Conservation (phyloP, 1,140 invertebrate genomes). For the Drosophila pectinifera region DNA sequence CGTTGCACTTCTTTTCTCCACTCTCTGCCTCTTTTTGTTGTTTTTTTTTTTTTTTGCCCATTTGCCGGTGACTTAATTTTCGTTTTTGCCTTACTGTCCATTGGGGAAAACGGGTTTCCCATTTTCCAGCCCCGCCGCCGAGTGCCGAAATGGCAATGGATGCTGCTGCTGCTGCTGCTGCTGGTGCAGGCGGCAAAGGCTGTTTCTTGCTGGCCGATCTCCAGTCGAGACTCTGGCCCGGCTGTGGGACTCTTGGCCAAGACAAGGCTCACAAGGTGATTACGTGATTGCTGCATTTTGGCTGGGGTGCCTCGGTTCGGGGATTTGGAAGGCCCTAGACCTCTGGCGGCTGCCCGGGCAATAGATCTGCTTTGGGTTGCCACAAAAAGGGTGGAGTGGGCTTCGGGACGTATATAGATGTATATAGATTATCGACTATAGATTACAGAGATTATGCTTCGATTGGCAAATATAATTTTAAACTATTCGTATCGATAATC, state of each 20-base stretch:
- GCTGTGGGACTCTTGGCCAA: slow-evolving; percentile 32
- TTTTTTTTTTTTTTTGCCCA: slow-evolving; percentile 11
- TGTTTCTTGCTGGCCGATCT: slow-evolving; percentile 9
- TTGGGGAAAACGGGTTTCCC: slow-evolving; percentile 65
- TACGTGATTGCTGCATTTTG: slow-evolving; percentile 27
- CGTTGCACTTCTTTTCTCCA: slow-evolving; percentile 23
- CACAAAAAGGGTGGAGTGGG: too few relatives aligned
- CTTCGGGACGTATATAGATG: too few relatives aligned
- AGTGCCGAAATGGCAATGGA: slow-evolving; percentile 47
- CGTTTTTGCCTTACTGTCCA: slow-evolving; percentile 48
- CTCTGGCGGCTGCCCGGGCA: slow-evolving; percentile 17
- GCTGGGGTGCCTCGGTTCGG: neutral
- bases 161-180: too few relatives aligned
- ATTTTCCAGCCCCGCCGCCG: too few relatives aligned
- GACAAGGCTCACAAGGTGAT: slow-evolving; percentile 46
- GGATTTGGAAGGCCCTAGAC: slow-evolving; percentile 52
- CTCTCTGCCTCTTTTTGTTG: neutral
- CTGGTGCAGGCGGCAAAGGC: slow-evolving; percentile 6
- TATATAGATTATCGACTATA: too few relatives aligned
- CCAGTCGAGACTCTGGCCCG: slow-evolving; percentile 7
- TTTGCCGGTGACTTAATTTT: slow-evolving; percentile 76
- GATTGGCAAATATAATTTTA: too few relatives aligned
- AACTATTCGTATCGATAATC: too few relatives aligned
- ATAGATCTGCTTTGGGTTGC: neutral
- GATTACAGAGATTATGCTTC: too few relatives aligned